phyloP scores from a whole-genome alignment of 2,888 invertebrate species.

The Rhopalosiphum nymphaeae region DNA sequence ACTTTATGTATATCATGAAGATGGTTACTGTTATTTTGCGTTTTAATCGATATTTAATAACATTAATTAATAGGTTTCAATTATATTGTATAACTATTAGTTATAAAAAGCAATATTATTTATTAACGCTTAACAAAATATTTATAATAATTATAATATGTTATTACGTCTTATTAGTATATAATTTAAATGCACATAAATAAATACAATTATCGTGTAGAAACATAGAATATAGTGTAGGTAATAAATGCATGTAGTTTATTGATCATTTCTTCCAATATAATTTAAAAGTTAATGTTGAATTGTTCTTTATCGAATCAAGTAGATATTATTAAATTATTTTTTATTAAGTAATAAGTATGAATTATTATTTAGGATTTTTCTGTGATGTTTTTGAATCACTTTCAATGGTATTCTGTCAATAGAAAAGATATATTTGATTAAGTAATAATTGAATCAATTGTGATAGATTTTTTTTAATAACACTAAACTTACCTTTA shows the following conservation, averaged over 20 bases:
- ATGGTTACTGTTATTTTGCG: no score
- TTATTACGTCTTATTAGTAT: background rate
- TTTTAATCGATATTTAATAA: background rate
- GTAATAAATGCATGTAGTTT: background rate
- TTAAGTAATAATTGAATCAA: background rate
- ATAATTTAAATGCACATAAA: background rate
- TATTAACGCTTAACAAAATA: no score
- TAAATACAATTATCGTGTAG: background rate
- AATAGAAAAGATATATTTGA: background rate
- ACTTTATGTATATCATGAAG: background rate
- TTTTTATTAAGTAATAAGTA: background rate
- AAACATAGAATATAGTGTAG: no score
- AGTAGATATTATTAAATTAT: background rate
- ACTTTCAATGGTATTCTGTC: background rate
- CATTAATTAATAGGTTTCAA: background rate
- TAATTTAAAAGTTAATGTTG: background rate
- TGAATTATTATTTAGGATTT: background rate
- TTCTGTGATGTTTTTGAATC: background rate
- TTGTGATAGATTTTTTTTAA: background rate
- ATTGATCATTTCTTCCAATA: background rate
- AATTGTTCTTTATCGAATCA: background rate
- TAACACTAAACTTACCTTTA: background rate
- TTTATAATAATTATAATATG: no score
- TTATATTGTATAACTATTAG: no score
- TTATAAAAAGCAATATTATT: no score